Percentiles rank a stretch among this genome's conserved stretches.
phyloP scores from a whole-genome alignment of 2,888 invertebrate genomes.

The Theretra japonica region DNA sequence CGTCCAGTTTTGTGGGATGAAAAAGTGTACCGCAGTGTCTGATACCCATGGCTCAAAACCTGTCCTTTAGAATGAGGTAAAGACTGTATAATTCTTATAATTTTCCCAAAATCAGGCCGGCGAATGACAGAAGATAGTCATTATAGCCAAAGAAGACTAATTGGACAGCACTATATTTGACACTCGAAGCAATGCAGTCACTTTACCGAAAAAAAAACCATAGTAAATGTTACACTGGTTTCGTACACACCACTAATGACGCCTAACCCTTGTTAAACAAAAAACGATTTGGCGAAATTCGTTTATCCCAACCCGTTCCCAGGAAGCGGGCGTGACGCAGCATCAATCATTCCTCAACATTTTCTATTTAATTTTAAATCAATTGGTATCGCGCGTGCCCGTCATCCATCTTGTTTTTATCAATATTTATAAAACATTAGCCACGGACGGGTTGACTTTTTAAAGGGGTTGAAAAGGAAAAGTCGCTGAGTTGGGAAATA shows the following conservation, averaged over 20 bases:
- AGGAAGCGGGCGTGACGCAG: constrained; percentile 65
- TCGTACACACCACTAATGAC: constrained; percentile 44
- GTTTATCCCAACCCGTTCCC: constrained; percentile 70
- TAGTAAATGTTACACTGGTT: neutral
- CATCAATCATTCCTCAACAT: constrained; percentile 72
- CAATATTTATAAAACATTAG: constrained; percentile 72
- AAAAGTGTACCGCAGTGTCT: too few species aligned
- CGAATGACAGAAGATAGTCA: too few species aligned
- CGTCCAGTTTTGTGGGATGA: too few species aligned
- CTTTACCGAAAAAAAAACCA: too few species aligned
- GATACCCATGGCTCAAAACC: too few species aligned
- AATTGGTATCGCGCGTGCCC: constrained; percentile 78
- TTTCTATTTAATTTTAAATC: constrained; percentile 80
- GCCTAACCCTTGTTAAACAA: constrained; percentile 37
- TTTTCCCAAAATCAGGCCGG: too few species aligned
- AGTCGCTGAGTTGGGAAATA: constrained; percentile 30
- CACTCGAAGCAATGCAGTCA: too few species aligned
- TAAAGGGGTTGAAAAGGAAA: constrained; percentile 55
- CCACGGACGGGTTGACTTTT: constrained; percentile 52
- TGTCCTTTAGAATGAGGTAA: too few species aligned
- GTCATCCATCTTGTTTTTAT: constrained; percentile 80
- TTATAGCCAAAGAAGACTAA: too few species aligned
- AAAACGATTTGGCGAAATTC: constrained; percentile 60
- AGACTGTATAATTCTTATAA: too few species aligned
- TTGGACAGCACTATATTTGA: too few species aligned